Evolutionary conservation across 2,888 invertebrate species (phyloP), one percentile per base, ranked within the genome.

Genomic region (Sinhomidia bicolor): DNA sequence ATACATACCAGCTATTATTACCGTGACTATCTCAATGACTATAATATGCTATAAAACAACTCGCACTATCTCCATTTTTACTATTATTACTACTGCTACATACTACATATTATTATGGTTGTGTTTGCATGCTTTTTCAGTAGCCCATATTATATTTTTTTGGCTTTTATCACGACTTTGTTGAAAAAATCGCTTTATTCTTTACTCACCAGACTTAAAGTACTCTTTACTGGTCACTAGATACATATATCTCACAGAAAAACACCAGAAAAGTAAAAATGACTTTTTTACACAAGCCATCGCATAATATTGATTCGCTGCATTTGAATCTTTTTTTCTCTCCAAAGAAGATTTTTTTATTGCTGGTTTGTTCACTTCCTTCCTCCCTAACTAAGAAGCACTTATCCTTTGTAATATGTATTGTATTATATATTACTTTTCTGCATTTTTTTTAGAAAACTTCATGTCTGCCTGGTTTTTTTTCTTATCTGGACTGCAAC

Each of bases 381-480:
- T 68, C 29, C 36, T 68, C 1, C 26, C 12, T 23, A 60, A 71
- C 51, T 51, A 76, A n/a, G 62, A n/a, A 65, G 1, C 62, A 65
- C 62, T 65, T 65, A 65, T 65, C 62, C 32, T 44, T 76, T 3
- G 76, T 32, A 41, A 74, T 79, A 36, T 68, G n/a, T n/a, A 60
- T 60, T 68, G 68, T 20, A 68, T 68, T 26, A 68, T 68, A 41
- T 20, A 68, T 68, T n/a, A 41, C 68, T 9, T 68, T n/a, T 62
- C 20, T 68, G 68, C 68, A 68, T 68, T 68, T 68, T 41, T n/a
- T n/a, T n/a, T n/a, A 26, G 20, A 41, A 32, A 17, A 62, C 4
- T 29, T 32, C 62, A 17, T 17, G 20, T 29, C 9, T 68, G 68
- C 62, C 17, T 1, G 17, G 9, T n/a, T 36, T 41, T 32, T 68